These are phyloP conservation scores for Ciconia stormi DNA, from an alignment of 2,113 vertebrate species.

Conservation along the genomic window DNA sequence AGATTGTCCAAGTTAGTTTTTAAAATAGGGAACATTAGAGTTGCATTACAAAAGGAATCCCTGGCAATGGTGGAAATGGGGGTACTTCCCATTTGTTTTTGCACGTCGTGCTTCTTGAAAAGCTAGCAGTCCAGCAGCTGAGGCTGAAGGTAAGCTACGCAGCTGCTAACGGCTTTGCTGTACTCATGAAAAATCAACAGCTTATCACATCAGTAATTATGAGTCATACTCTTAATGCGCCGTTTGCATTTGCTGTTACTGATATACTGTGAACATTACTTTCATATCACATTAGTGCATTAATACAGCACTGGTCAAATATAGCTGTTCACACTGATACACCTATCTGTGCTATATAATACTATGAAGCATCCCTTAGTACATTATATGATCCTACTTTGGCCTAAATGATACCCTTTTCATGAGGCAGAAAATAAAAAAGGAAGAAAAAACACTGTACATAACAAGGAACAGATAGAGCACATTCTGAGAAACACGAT, in stretches of 20 bases:
- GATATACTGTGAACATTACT: neutral
- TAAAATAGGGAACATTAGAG: neutral
- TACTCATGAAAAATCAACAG: neutral
- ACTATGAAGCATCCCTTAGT: neutral
- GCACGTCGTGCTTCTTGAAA: neutral
- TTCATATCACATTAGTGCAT: neutral
- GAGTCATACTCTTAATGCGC: neutral
- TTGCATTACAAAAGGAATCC: neutral
- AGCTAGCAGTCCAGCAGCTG: neutral
- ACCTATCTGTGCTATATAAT: neutral
- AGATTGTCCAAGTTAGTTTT: neutral
- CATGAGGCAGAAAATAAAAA: neutral
- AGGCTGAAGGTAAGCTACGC: neutral
- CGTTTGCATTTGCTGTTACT: neutral
- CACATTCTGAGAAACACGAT: neutral
- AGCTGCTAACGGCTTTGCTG: constrained; percentile 11
- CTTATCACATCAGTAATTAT: neutral
- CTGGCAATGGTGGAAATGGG: neutral
- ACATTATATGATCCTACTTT: neutral
- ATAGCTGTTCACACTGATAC: neutral
- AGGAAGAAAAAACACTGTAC: neutral
- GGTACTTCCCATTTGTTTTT: neutral
- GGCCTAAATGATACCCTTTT: neutral
- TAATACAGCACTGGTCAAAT: neutral
- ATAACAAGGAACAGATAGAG: neutral